Evolutionary conservation across 2,113 vertebrate species (phyloP), one percentile per base, ranked within the genome.

Genomic region (Gobio gobio): DNA sequence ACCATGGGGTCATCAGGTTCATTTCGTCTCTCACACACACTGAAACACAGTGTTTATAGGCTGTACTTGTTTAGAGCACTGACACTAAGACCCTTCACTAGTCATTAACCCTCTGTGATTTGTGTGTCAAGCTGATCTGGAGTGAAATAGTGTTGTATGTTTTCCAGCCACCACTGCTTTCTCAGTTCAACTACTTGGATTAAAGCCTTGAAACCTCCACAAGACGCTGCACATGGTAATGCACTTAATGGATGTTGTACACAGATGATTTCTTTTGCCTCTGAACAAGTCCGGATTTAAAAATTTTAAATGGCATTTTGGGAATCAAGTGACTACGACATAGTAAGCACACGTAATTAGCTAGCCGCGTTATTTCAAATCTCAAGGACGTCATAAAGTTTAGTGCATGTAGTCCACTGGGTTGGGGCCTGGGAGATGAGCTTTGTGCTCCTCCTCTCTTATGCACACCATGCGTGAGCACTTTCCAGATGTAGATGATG

Each of bases 401-500:
- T 0, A 45, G 43, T 51, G 45, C n/a, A 76, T 22, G 74, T 76
- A 76, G n/a, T 76, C 47, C 47, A 54, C 14, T 51, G 47, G 73
- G 73, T 29, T 24, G 47, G 29, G 26, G 13, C 14, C 0, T 14
- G 14, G 73, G 36, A 13, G 45, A n/a, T 18, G 64, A 36, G 16
- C 16, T 64, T 29, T 64, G 51, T 54, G 16, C 5, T 54, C 24
- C 33, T 66, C 29, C 63, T 66, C 63, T 26, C 63, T 8, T 8
- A 18, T 66, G n/a, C 10, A 66, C 26, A 13, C 1, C 13, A 66
- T 56, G 26, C 9, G 49, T 77, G 36, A 45, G 78, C 78, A 22
- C 18, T 66, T 81, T 66, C 61, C 78, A 81, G 78, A 81, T 80
- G 78, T 64, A 29, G 24, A 47, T 64, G 59, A 80, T 81, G 78